Percentiles rank a stretch among this genome's conserved stretches.
phyloP scores from a whole-genome alignment of 2,797 vertebrate genomes.

The Synaphobranchus kaupii region DNA sequence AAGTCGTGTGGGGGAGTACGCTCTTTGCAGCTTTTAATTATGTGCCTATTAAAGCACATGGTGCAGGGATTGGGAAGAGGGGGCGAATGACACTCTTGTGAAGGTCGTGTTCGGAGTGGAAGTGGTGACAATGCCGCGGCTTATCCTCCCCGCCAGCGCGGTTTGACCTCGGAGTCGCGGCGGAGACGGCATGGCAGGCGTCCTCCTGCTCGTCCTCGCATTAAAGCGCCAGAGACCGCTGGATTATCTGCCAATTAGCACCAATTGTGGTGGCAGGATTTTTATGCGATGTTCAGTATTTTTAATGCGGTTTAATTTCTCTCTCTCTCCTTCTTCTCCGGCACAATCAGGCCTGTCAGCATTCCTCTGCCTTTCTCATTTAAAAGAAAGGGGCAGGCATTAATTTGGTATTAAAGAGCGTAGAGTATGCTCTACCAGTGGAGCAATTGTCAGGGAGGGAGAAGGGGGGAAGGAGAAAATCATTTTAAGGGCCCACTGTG shows the following conservation, averaged over 20 bases:
- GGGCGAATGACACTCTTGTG: conserved; percentile 70
- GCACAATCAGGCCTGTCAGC: conserved; percentile 76
- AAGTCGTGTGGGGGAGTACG: conserved; percentile 52
- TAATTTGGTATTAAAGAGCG: conserved; percentile 79
- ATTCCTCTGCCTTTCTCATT: conserved; percentile 73
- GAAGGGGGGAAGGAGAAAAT: conserved; percentile 69
- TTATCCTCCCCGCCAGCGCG: conserved; percentile 72
- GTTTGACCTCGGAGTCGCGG: conserved; percentile 68
- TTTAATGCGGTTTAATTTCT: conserved; percentile 78
- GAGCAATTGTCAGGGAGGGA: conserved; percentile 63
- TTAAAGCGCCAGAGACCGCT: conserved; percentile 69
- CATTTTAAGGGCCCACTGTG: conserved; percentile 79
- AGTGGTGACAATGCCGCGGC: conserved; percentile 71
- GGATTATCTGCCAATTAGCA: conserved; percentile 85
- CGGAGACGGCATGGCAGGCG: conserved; percentile 62
- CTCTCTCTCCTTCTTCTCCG: conserved; percentile 57
- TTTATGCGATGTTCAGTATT: conserved; percentile 77
- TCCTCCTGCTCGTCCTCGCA: conserved; percentile 68
- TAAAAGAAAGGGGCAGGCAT: conserved; percentile 79
- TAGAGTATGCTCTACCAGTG: conserved; percentile 74
- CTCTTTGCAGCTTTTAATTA: conserved; percentile 63
- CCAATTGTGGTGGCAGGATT: conserved; percentile 75
- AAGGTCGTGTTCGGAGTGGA: conserved; percentile 77
- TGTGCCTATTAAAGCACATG: conserved; percentile 69
- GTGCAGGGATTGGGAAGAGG: conserved; percentile 64